Evolutionary conservation across 2,888 invertebrate species (phyloP), one percentile per base, ranked within the genome.

Genomic region (Morpho achilles): DNA sequence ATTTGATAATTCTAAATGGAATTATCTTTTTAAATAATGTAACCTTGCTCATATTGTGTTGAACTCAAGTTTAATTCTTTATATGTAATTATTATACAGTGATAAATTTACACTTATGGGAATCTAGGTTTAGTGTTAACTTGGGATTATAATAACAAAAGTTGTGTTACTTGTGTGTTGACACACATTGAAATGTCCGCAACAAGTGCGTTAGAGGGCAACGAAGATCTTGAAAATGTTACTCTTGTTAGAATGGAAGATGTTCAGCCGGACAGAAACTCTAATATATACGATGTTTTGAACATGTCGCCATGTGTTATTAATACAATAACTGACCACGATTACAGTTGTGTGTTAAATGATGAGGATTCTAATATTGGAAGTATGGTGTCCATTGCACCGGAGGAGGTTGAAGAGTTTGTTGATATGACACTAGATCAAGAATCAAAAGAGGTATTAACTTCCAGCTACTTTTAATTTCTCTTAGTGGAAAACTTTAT

Each of bases 221-320:
- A 62, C 61, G 87, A 87, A 60, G 86, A 87, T 60, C 67, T 86
- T 57, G 86, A 82, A 58, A 81, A 81, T 69, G 79, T 86, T n/a
- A 79, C 82, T 22, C 70, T 87, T 23, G 87, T 87, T 42, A 81
- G 84, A 52, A 84, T 87, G 87, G 82, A 81, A 52, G 88, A 87
- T 54, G 80, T 87, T 0, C 87, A 87, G 60, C 86, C 87, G 5
- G 76, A 82, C 1, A 75, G 80, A 60, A 75, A 71, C 43, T 70
- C 76, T 57, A 63, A 71, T 44, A 58, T 75, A 42, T 73, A 69
- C 40, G 43, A 43, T 9, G 43, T 43, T 3, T 43, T 43, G 43
- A 43, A n/a, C 7, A 43, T 9, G n/a, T n/a, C 45, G 7, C 45
- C 45, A n/a, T 45, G 45, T 7, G 10, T 45, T 48, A 48, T 55